Percentiles rank a stretch among this genome's conserved stretches.
phyloP scores from a whole-genome alignment of 1,140 invertebrate species.

The Trigoniulus corallinus region DNA sequence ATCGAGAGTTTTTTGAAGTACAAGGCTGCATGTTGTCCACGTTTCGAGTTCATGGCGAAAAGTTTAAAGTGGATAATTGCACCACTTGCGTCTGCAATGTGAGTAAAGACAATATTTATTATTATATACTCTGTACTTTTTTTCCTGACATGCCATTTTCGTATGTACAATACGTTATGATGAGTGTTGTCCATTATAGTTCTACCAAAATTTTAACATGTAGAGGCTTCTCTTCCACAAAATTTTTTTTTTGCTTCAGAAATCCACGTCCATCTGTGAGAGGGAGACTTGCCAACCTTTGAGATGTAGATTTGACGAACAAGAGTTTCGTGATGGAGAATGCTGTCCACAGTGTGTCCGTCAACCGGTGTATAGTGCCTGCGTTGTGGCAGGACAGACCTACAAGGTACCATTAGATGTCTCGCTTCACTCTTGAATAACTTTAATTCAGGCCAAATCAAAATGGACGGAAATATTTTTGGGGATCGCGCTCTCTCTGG shows the following conservation, averaged over 20 bases:
- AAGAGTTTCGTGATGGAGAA: slow-evolving; percentile 40
- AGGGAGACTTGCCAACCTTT: slow-evolving; percentile 62
- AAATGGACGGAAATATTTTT: too few relatives aligned
- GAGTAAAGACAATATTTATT: slow-evolving; percentile 8
- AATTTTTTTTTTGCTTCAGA: slow-evolving; percentile 11
- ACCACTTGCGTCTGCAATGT: slow-evolving; percentile 57
- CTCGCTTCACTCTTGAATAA: slow-evolving; percentile 5
- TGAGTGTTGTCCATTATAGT: too few relatives aligned
- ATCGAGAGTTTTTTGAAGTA: slow-evolving; percentile 16
- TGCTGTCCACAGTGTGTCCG: slow-evolving; percentile 46
- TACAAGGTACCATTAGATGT: slow-evolving; percentile 16
- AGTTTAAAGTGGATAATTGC: slow-evolving; percentile 53
- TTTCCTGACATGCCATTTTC: too few relatives aligned
- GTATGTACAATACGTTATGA: too few relatives aligned
- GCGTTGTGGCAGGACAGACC: slow-evolving; percentile 18
- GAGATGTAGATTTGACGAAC: slow-evolving; percentile 52
- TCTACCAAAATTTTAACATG: too few relatives aligned
- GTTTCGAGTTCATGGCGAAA: slow-evolving; percentile 33
- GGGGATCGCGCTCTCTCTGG: too few relatives aligned
- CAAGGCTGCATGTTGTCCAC: slow-evolving; percentile 46
- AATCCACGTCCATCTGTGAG: slow-evolving; percentile 52
- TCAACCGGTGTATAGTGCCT: slow-evolving; percentile 12
- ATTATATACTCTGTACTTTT: too few relatives aligned
- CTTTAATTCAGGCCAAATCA: background rate
- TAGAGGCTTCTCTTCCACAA: background rate